Base-by-base conservation (phyloP, 2,113 vertebrate genomes). In the Lamprologus sp. region DNA sequence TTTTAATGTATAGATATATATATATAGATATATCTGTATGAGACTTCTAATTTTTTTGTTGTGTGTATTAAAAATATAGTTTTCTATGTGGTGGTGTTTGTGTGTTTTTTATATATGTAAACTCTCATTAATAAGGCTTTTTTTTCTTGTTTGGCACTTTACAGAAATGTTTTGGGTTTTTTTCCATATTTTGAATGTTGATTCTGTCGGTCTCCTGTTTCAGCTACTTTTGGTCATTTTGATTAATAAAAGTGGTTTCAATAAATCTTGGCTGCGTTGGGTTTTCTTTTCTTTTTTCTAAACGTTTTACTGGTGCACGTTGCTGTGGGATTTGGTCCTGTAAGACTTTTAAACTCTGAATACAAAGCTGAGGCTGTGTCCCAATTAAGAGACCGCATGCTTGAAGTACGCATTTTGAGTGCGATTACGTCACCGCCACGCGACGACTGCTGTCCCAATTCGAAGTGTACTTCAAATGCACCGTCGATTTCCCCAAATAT, bases 81-180 rank as follows among this genome's bases (percentile, higher is more conserved):
- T 95, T 91, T 92, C 9, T 92, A 90, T 93, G 92, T 94, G 82
- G 35, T 89, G 77, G 7, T 54, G 26, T 87, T n/a, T 84, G 73
- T 80, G 33, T 89, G 15, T 35, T 21, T 83, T 82, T 31, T 60
- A 35, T 37, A 23, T 65, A 12, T 65, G 19, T 65, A 37, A 19
- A n/a, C 17, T 35, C 17, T 13, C 31, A 65, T 13, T 53, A 84
- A 68, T 91, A 85, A 84, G 82, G 86, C 63, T 91, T 92, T 92
- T 68, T 90, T 90, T 89, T n/a, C 80, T 92, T 88, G 54, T 93
- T 94, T 88, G 92, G 96, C 96, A 97, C 96, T 96, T 97, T 96
- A 96, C 84, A 89, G 68, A 89, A 91, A 92, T 79, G 9, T n/a
- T 10, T 63, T 81, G 23, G 23, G 3, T 9, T 2, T 94, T 23